Evolutionary conservation across 2,797 vertebrate genomes (phyloP), one percentile per base, ranked within the genome.

Genomic region (Sphenopsis melanotis): DNA sequence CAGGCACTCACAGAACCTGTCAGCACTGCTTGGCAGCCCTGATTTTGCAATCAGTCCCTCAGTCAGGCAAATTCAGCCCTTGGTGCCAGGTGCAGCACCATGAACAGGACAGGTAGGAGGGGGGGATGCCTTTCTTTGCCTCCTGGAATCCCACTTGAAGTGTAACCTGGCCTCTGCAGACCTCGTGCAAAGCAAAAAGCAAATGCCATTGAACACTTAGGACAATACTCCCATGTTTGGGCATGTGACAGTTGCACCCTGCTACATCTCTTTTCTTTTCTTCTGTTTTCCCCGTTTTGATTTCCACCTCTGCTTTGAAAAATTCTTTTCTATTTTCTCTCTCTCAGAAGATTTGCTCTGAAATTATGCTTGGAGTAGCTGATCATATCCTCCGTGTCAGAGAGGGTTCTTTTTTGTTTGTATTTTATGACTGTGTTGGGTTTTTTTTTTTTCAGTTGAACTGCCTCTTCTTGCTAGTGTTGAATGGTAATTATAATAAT

Each of bases 401-500:
- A 98, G 98, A 92, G 94, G 97, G 88, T 96, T 97, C 94, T 94
- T 94, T 98, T 98, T 97, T 96, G 96, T 98, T 98, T 98, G 98
- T 98, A 98, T 98, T 98, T 98, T 98, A 98, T 98, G 98, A 98
- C 98, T 99, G 98, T 99, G 98, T 99, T 98, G 84, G 56, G 2
- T 49, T 49, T 76, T 52, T 56, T 75, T 75, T 85, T 94, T 98
- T 98, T 96, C 98, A 98, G 98, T 99, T 98, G 98, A 99, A 98
- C 98, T 99, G 99, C 98, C 99, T 99, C 98, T 97, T 97, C 97
- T 98, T 97, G 95, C 97, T 99, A 99, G 98, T 99, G 98, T 98
- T 98, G 95, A 97, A 98, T 97, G 87, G 98, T 99, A 99, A 98
- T 99, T 98, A 98, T 98, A 98, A 98, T 99, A 98, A 98, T 98